Evolutionary conservation across 2,113 vertebrate species (phyloP), one percentile per base, ranked within the genome.

Genomic region (Trematocara macrostoma): DNA sequence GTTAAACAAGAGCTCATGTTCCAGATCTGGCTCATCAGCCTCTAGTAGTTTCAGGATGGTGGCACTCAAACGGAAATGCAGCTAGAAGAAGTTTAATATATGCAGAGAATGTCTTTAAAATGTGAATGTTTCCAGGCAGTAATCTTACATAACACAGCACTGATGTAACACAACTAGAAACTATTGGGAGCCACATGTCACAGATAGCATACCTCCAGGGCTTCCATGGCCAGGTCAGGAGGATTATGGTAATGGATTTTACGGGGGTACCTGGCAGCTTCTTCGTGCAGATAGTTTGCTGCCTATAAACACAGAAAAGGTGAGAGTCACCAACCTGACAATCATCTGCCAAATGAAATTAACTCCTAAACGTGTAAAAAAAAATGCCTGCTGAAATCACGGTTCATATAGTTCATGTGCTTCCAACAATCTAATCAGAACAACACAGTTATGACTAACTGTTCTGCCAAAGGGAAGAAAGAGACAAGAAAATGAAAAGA

Each of bases 211-310:
- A 99, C 99, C 98, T 99, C 98, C 89, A 99, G 86, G 0, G 98
- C 98, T 90, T 99, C 99, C 98, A 99, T 99, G 83, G 98, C 99
- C 84, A 99, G 96, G 84, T 99, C 99, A 1, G 99, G 98, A 3
- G 98, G 98, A 84, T 99, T 99, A 89, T 99, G 99, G 95, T 99
- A 99, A 93, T 99, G 98, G 91, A 99, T 99, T 96, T 99, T 99
- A 85, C 98, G 97, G 1, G 99, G 99, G 15, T 99, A 99, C 23
- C 97, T 97, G 81, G 99, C 99, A 4, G 98, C 98, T 94, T 99
- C 99, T 91, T 99, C 99, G 0, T 99, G 98, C 78, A 99, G 90
- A 94, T 97, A 98, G 78, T 98, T 95, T 26, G 96, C 97, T 2
- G 98, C 98, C 96, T 97, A 82, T 9, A 80, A 81, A 84, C 34